phyloP scores from a whole-genome alignment of 1,140 invertebrate species.

The Brevipalpus yothersi region DNA sequence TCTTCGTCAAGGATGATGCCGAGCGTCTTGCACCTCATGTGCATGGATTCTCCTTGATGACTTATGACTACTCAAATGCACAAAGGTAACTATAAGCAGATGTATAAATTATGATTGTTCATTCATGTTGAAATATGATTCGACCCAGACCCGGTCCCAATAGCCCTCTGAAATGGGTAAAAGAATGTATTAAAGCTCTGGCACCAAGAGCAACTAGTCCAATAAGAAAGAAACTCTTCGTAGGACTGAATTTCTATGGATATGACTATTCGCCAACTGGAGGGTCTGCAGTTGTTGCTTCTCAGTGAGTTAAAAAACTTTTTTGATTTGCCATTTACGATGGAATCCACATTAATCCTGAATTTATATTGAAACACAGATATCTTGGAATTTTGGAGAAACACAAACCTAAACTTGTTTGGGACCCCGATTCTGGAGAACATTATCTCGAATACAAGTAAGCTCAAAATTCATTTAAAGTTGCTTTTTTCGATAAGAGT shows the following conservation, averaged over 20 bases:
- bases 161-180: conserved; percentile 58
- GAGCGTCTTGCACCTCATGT: conserved; percentile 44
- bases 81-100: conserved; percentile 28
- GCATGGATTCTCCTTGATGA: conserved; percentile 73
- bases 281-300: conserved; percentile 46
- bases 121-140: neutral
- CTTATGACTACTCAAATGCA: conserved; percentile 69
- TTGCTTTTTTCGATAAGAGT: neutral
- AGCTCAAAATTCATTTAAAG: conserved; percentile 10
- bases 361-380: conserved; percentile 12
- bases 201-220: conserved; percentile 26
- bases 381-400: conserved; percentile 23
- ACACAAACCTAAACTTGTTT: conserved; percentile 42
- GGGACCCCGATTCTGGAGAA: conserved; percentile 49
- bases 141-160: conserved; percentile 37
- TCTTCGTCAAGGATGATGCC: conserved; percentile 51
- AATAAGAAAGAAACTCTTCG: conserved; percentile 45
- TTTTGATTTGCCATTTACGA: too few species aligned
- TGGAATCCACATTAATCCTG: neutral
- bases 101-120: neutral
- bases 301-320: conserved; percentile 33
- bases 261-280: conserved; percentile 45
- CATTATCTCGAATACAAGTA: conserved; percentile 66
- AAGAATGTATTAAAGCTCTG: conserved; percentile 44
- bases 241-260: conserved; percentile 84